Conservation (phyloP, 2,888 invertebrate species). For the Thereva unica region DNA sequence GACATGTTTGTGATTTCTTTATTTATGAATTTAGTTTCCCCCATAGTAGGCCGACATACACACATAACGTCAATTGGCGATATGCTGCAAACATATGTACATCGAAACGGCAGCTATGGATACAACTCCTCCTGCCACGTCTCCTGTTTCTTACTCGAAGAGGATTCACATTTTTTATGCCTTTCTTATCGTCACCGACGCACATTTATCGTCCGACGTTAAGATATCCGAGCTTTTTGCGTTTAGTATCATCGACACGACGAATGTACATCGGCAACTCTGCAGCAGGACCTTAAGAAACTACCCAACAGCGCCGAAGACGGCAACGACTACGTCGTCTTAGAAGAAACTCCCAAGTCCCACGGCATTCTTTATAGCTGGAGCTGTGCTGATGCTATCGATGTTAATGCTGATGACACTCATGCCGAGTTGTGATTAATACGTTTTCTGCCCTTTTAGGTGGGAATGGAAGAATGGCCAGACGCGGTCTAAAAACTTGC, state of each 20-base stretch:
- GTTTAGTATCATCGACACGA: neutral
- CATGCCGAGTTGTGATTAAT: slow-evolving; percentile 25
- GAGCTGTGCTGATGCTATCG: slow-evolving; percentile 17
- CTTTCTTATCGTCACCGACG: slow-evolving; percentile 22
- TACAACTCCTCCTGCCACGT: slow-evolving; percentile 9
- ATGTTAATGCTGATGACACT: slow-evolving; percentile 31
- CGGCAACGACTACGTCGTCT: no score
- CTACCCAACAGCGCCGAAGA: slow-evolving; percentile 1
- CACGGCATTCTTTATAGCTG: slow-evolving; percentile 17
- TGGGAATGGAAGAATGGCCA: slow-evolving; percentile 8
- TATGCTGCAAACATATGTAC: no score
- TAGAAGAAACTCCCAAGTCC: neutral
- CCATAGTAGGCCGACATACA: slow-evolving; percentile 2
- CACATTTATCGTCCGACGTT: slow-evolving; percentile 23
- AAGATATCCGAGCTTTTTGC: slow-evolving; percentile 21
- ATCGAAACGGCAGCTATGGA: neutral
- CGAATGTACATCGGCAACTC: no score
- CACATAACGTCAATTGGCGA: no score
- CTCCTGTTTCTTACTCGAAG: slow-evolving; percentile 8
- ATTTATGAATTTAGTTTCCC: slow-evolving; percentile 34
- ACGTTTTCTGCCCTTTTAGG: slow-evolving; percentile 29
- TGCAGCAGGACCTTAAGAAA: slow-evolving; percentile 15
- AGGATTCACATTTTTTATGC: slow-evolving; percentile 27
- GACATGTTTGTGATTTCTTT: slow-evolving; percentile 37
- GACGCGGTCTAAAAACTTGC: slow-evolving; percentile 16